Evolutionary conservation across 2,113 vertebrate genomes (phyloP).

Genomic region (Stigmatopora nigra): DNA sequence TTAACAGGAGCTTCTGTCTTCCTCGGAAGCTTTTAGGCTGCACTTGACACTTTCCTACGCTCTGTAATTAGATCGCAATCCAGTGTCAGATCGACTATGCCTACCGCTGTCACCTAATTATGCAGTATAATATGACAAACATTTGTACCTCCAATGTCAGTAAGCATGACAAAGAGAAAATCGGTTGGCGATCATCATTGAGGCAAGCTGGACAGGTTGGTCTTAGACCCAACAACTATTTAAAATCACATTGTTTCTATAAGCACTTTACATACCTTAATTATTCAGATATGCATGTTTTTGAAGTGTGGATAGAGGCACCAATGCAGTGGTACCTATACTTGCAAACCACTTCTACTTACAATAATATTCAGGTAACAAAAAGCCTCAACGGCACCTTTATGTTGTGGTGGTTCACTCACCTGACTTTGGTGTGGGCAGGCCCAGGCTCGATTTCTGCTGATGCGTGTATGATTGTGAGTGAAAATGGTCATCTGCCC

Average conservation of each 20-base stretch:
- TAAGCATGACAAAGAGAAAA: slow-evolving; percentile 17
- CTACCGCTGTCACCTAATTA: slow-evolving; percentile 21
- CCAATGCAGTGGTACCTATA: not conserved
- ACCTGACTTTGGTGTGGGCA: no score
- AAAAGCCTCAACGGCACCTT: no score
- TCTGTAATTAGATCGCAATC: slow-evolving; percentile 45
- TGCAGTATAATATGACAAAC: slow-evolving; percentile 6
- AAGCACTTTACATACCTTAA: not conserved
- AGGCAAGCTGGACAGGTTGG: not conserved
- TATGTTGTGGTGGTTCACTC: no score
- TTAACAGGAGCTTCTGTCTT: slow-evolving; percentile 29
- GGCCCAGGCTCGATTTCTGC: no score
- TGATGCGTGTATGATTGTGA: no score
- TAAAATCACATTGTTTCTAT: not conserved
- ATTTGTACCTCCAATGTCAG: slow-evolving; percentile 8
- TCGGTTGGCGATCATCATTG: not conserved
- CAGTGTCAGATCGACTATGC: slow-evolving; percentile 34
- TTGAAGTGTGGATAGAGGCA: not conserved
- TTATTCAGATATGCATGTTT: not conserved
- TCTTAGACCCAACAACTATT: not conserved
- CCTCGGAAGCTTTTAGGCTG: slow-evolving; percentile 31
- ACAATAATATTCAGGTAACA: no score
- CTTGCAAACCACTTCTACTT: no score
- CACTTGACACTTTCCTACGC: slow-evolving; percentile 36
- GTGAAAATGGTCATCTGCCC: no score